Percentiles rank a stretch among this genome's conserved stretches.
These are phyloP conservation scores for Monarcha castaneiventris DNA, from an alignment of 2,113 vertebrate genomes.

Conservation along the genomic window DNA sequence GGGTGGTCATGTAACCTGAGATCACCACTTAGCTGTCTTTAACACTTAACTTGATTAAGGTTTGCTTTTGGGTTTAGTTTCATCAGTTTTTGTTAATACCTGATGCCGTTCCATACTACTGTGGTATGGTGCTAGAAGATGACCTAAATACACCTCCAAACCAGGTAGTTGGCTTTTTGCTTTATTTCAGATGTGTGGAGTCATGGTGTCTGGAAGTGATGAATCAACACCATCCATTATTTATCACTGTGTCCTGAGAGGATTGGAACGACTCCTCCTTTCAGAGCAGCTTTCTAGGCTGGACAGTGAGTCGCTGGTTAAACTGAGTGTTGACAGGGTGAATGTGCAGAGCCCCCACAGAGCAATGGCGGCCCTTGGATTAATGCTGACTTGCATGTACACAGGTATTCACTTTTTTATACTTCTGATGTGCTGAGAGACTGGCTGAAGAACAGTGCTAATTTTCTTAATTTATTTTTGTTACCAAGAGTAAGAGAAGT, in stretches of 20 bases:
- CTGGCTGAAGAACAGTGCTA: not conserved
- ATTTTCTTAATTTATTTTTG: not conserved
- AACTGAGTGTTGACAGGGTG: slow-evolving; percentile 94
- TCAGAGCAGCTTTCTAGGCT: slow-evolving; percentile 93
- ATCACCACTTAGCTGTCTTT: not conserved
- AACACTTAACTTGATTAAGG: not conserved
- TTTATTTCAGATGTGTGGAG: slow-evolving; percentile 84
- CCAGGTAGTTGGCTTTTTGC: not conserved
- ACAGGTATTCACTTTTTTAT: slow-evolving; percentile 79
- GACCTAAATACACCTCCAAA: not conserved
- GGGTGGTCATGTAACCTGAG: not conserved
- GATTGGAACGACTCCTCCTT: slow-evolving; percentile 92
- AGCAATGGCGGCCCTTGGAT: slow-evolving; percentile 94
- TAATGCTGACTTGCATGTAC: slow-evolving; percentile 99
- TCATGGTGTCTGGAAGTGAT: slow-evolving; percentile 93
- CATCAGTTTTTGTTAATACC: not conserved
- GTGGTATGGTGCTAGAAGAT: not conserved
- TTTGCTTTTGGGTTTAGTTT: not conserved
- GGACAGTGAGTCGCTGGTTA: slow-evolving; percentile 90
- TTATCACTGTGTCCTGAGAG: slow-evolving; percentile 93
- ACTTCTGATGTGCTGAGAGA: not conserved
- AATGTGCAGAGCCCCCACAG: slow-evolving; percentile 95
- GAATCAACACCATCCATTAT: slow-evolving; percentile 91
- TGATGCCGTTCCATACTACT: not conserved
- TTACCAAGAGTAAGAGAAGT: not conserved